Evolutionary conservation across 2,797 vertebrate species (phyloP).

Genomic region (Gymnoscopelus microlampas): DNA sequence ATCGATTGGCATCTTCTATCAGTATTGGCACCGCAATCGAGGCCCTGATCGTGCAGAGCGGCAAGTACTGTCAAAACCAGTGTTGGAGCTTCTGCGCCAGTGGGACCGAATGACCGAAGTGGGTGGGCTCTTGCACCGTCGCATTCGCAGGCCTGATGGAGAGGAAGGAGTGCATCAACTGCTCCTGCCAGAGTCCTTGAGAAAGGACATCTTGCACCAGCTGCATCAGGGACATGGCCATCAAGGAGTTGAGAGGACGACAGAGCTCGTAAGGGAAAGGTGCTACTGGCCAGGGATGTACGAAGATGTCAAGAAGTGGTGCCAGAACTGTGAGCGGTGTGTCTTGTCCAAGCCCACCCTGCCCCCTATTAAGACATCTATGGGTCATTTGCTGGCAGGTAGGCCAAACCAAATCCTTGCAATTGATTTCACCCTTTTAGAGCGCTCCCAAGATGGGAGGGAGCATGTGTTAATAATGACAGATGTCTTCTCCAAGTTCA

Average conservation of each 20-base stretch:
- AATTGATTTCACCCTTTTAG: slow-evolving; percentile 5
- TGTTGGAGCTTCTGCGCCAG: background rate
- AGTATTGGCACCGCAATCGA: background rate
- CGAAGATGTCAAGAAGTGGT: background rate
- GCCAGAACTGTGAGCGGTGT: slow-evolving; percentile 7
- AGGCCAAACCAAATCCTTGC: background rate
- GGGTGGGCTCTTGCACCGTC: background rate
- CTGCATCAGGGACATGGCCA: too few relatives aligned
- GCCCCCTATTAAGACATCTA: background rate
- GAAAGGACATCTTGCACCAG: too few relatives aligned
- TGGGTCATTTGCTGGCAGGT: background rate
- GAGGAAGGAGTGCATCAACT: background rate
- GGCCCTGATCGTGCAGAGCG: background rate
- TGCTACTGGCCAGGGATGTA: slow-evolving; percentile 35
- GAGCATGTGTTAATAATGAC: background rate
- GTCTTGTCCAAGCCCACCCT: background rate
- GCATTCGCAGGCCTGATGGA: background rate
- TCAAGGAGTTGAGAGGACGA: too few relatives aligned
- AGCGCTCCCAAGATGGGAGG: background rate
- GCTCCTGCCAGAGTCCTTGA: too few relatives aligned
- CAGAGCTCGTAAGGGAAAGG: background rate
- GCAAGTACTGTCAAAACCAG: background rate
- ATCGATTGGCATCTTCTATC: background rate
- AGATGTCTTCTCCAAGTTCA: slow-evolving; percentile 18
- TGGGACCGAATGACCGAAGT: background rate